Evolutionary conservation across 2,888 invertebrate genomes (phyloP), one percentile per base, ranked within the genome.

Genomic region (Pelosia muscerda): DNA sequence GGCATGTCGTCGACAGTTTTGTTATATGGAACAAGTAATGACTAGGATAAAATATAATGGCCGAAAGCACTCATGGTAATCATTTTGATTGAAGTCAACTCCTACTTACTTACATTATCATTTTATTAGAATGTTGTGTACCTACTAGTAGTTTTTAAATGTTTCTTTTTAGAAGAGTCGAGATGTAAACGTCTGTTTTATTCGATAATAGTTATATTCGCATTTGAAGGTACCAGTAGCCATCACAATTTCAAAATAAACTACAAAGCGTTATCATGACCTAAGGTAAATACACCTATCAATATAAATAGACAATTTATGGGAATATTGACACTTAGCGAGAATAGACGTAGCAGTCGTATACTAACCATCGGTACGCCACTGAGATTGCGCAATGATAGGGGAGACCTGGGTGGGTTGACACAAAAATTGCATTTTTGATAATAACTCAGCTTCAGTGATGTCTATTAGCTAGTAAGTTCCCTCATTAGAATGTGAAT

Each of bases 1-100:
- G 8, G 19, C n/a, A 19, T 49, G 8, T n/a, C n/a, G 49, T 49
- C n/a, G 49, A 49, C 49, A 49, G 49, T 49, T 49, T n/a, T 49
- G 49, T 49, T 49, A 49, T 49, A 49, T 49, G 49, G 49, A n/a
- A 49, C 49, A 49, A 49, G 49, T 49, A n/a, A 38, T 49, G 49
- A 49, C 42, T 49, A 49, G 49, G 49, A 49, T 49, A 49, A n/a
- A 49, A 49, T 49, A 9, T 49, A 49, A 55, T 55, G 15, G 54
- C 8, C 11, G 54, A 23, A 55, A 25, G 54, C 25, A 55, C 54
- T 25, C 54, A 8, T n/a, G 49, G n/a, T 49, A 49, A 49, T 49
- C 49, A 49, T 49, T n/a, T 49, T n/a, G 8, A 49, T 49, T 0
- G n/a, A 49, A 49, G n/a, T 49, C n/a, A 49, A n/a, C 49, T 49